A percentile compares a stretch with the other conserved stretches of the same genome.
phyloP scores from a whole-genome alignment of 2,113 vertebrate genomes.

The Pardalotus punctatus region DNA sequence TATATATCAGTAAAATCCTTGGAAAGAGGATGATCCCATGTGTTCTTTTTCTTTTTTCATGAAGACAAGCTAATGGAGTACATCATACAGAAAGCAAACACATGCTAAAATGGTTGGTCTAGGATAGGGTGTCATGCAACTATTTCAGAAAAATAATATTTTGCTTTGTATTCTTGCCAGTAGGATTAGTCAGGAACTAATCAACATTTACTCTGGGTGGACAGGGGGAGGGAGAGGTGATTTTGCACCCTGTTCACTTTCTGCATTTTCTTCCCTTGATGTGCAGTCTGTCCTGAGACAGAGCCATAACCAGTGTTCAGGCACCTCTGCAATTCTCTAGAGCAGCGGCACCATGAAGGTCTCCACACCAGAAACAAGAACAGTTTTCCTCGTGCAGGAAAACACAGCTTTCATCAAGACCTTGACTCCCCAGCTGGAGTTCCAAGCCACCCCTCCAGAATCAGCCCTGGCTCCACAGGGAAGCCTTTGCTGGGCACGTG shows the following conservation, averaged over 20 bases:
- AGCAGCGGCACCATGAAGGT: neutral
- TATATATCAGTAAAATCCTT: neutral
- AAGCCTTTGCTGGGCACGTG: accelerated
- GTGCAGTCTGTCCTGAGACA: neutral
- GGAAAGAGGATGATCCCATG: neutral
- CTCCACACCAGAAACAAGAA: neutral
- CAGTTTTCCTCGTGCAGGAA: neutral
- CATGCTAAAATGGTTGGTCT: neutral
- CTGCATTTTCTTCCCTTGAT: neutral
- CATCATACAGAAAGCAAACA: neutral
- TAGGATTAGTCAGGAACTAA: neutral
- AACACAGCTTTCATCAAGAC: neutral
- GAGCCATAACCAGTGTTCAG: accelerated
- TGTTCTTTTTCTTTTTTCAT: neutral
- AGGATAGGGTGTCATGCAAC: neutral
- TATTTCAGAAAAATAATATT: neutral
- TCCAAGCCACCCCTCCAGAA: neutral
- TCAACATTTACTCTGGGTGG: neutral
- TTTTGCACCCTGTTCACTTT: neutral
- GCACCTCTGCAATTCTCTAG: neutral
- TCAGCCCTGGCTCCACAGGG: neutral
- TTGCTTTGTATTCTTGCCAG: neutral
- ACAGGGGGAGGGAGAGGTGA: neutral
- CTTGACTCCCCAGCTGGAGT: neutral
- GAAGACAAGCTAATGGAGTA: neutral